Base-by-base conservation (phyloP, 2,797 vertebrate species). In the Tokudaia muenninki region DNA sequence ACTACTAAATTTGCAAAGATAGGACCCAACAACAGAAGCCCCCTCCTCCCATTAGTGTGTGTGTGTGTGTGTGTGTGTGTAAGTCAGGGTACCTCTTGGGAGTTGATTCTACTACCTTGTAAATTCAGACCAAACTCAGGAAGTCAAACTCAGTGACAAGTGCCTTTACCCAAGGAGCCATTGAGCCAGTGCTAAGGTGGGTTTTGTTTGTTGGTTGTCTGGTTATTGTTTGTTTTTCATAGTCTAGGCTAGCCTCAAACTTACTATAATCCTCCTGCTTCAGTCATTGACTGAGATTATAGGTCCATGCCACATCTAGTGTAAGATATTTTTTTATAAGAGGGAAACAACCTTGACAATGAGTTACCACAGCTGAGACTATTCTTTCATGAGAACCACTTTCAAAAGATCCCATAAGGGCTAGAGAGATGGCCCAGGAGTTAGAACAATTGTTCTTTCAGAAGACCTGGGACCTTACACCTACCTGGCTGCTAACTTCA, bases 361-460 rank as follows among this genome's bases (percentile, higher is more conserved):
- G 34, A 52, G 59, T 94, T 81, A 93, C n/a, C 75, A 94, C 2
- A 96, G 78, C 61, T 93, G 75, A 91, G 52, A 93, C 86, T 88
- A 90, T 55, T 96, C 14, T 59, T 97, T 91, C 96, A 50, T 67
- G 96, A 97, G 91, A 96, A 96, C 98, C 44, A 79, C 92, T 98
- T 98, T 98, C 90, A 34, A 65, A 97, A 96, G 87, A 97, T 95
- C 92, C 95, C 96, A 98, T 94, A 96, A 94, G 61, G n/a, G 24
- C 24, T 29, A 41, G 24, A 82, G 24, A 47, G 4, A 24, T 37
- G 29, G 41, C 11, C 59, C 61, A 84, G 82, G 11, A 47, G 24
- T 63, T 47, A 65, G 10, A 86, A 44, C 63, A 47, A 19, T 4
- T 65, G 5, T 13, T 47, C 82, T 61, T 57, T 37, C 55, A 59